phyloP scores from a whole-genome alignment of 2,888 invertebrate species.

The Opisthograptis luteolata region DNA sequence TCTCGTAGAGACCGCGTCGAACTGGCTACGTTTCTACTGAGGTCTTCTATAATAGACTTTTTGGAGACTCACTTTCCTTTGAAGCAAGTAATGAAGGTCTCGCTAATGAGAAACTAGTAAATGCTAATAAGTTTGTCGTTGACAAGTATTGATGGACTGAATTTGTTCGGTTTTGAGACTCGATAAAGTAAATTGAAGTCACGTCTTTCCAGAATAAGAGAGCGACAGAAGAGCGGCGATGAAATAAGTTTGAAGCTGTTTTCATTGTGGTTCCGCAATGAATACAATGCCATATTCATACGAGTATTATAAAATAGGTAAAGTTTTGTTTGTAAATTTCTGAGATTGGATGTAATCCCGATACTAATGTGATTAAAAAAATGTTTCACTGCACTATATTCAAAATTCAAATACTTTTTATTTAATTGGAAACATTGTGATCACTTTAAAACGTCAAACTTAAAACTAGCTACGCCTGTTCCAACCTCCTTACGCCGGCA shows the following conservation, averaged over 20 bases:
- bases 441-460: too few species aligned
- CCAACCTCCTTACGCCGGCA: too few species aligned
- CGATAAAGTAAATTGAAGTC: constrained; percentile 15
- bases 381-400: too few species aligned
- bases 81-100: constrained; percentile 46
- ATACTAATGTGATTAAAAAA: too few species aligned
- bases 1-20: constrained; percentile 62
- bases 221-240: background rate
- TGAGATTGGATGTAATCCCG: too few species aligned
- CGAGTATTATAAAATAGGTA: background rate
- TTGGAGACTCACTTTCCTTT: constrained; percentile 56
- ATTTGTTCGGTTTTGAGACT: constrained; percentile 18
- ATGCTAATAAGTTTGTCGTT: constrained; percentile 33
- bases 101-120: constrained; percentile 45
- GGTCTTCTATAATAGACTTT: constrained; percentile 51
- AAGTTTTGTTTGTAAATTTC: too few species aligned
- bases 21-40: constrained; percentile 57
- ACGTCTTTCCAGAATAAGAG: background rate
- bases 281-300: background rate
- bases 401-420: too few species aligned
- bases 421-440: too few species aligned
- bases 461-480: too few species aligned
- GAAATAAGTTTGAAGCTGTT: background rate
- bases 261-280: background rate
- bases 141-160: constrained; percentile 29